Base-by-base conservation (phyloP, 1,140 invertebrate species). In the Myzus persicae region DNA sequence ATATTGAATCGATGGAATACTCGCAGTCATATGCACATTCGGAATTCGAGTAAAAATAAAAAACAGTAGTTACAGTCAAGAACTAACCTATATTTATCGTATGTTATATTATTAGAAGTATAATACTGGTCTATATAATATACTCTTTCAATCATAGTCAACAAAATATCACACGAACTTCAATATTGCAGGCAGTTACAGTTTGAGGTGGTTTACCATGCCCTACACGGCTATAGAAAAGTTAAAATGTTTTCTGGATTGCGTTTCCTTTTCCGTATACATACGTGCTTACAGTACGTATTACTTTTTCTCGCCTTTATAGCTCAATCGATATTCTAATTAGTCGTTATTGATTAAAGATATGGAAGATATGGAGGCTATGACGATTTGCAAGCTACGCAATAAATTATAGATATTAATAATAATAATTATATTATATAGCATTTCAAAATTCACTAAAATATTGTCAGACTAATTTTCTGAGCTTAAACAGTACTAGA, bases 61-160 rank as follows among this genome's bases (percentile, higher is more conserved):
- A n/a, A 76, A 76, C 31, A 14, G 59, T 76, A n/a, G 36, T 76
- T 76, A n/a, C 59, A 14, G 14, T n/a, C 59, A 76, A 31, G 5
- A 76, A 76, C 59, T 76, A 36, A 76, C 59, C 31, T n/a, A n/a
- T 76, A 76, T 76, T 76, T 76, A 76, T 76, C 59, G 59, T n/a
- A 76, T 76, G 14, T 36, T 36, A 76, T 59, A 59, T n/a, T 67
- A 76, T 76, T 76, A 36, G 14, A 14, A n/a, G 14, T 76, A 76
- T 76, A 54, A 54, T 26, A 18, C 14, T 5, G 59, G 31, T n/a
- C 59, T 76, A 76, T n/a, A n/a, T 59, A 59, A 9, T 31, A 67
- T 67, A 11, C 7, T 59, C n/a, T 67, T 76, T 76, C 59, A 67
- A 14, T 14, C 59, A n/a, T 67, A 31, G 14, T n/a, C 31, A 31